A percentile compares a stretch with the other conserved stretches of the same genome.
Conservation (phyloP, 1,140 invertebrate species). For the Tetragnatha versicolor region DNA sequence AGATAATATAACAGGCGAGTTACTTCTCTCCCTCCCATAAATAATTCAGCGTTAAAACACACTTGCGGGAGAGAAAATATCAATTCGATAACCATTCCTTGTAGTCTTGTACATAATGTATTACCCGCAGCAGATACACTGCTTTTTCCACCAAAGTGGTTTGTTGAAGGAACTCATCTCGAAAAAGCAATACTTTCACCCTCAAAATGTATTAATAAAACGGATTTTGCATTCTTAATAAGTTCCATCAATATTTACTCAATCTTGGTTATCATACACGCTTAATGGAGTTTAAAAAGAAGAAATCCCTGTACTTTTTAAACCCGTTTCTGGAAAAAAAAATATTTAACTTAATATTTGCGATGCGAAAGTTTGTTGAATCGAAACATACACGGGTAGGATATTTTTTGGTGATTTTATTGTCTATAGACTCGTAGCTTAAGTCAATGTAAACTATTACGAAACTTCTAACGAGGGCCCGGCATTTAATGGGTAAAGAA, state of each 20-base stretch:
- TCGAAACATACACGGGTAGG: too few relatives aligned
- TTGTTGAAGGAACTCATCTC: not conserved
- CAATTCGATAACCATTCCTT: constrained; percentile 21
- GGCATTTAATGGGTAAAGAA: too few relatives aligned
- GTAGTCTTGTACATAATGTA: constrained; percentile 15
- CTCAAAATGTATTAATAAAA: not conserved
- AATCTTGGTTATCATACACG: not conserved
- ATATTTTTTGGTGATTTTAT: too few relatives aligned
- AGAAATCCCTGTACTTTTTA: too few relatives aligned
- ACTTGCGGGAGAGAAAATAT: constrained; percentile 12
- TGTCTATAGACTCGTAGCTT: too few relatives aligned
- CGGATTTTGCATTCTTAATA: not conserved
- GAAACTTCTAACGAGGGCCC: too few relatives aligned
- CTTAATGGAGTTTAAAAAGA: too few relatives aligned
- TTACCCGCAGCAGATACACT: not conserved
- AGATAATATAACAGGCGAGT: constrained; percentile 9
- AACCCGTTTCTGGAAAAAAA: too few relatives aligned
- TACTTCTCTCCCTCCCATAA: constrained; percentile 9
- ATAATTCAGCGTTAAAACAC: constrained; percentile 12
- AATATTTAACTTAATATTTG: too few relatives aligned
- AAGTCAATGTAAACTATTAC: too few relatives aligned
- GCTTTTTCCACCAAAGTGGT: not conserved
- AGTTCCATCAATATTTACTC: not conserved
- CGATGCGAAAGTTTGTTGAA: too few relatives aligned
- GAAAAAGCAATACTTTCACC: not conserved